Conservation (phyloP, 1,140 invertebrate species). For the Wiebesia pumilae region DNA sequence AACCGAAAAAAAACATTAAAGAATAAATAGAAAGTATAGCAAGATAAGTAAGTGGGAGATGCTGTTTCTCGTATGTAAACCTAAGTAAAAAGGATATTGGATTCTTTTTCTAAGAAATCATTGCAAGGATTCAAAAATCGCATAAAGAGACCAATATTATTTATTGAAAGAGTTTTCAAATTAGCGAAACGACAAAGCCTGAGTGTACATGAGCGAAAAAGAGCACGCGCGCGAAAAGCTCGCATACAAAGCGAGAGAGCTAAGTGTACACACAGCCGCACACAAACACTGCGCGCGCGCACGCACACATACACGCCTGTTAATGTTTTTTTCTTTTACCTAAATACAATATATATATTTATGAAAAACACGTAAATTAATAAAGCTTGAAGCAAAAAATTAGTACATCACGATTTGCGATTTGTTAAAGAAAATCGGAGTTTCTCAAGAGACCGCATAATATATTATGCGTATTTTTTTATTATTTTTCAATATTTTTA, state of each 20-base stretch:
- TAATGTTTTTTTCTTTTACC: not conserved
- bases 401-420: not conserved
- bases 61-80: not conserved
- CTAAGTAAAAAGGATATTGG: too few relatives aligned
- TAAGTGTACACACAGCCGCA: not conserved
- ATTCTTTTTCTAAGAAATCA: not conserved
- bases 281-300: not conserved
- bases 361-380: too few relatives aligned
- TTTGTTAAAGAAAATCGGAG: not conserved
- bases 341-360: too few relatives aligned
- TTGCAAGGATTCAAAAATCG: conserved; percentile 6
- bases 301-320: too few relatives aligned
- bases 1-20: not conserved
- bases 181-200: not conserved
- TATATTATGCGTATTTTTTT: not conserved
- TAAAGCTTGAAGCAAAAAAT: too few relatives aligned
- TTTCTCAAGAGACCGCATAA: not conserved
- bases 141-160: not conserved
- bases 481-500: not conserved
- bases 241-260: conserved; percentile 22
- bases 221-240: not conserved
- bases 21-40: not conserved
- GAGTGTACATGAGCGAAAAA: not conserved
- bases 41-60: not conserved
- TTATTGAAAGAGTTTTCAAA: not conserved